Conservation (phyloP, 2,888 invertebrate genomes). For the Chrysotoxum bicinctum region DNA sequence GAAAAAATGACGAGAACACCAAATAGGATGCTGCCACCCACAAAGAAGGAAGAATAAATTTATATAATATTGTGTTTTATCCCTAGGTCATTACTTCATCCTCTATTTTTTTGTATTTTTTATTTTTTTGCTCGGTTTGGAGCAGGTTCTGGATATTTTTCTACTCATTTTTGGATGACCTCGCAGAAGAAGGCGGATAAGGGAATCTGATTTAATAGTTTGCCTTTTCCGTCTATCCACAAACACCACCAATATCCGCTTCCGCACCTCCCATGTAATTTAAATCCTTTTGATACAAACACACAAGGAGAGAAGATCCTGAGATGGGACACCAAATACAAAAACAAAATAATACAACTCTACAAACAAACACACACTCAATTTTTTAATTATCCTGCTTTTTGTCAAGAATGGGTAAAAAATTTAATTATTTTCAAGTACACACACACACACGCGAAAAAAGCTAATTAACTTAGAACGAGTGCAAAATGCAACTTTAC, state of each 20-base stretch:
- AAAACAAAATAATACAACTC: background rate
- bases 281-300: slow-evolving; percentile 48
- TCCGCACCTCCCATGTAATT: slow-evolving; percentile 55
- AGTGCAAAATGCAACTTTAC: slow-evolving; percentile 67
- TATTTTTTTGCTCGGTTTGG: background rate
- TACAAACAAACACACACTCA: slow-evolving; percentile 31
- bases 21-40: background rate
- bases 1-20: slow-evolving; percentile 47
- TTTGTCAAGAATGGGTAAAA: slow-evolving; percentile 61
- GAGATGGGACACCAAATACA: background rate
- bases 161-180: slow-evolving; percentile 27
- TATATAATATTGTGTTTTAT: slow-evolving; percentile 55
- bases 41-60: slow-evolving; percentile 5
- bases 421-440: slow-evolving; percentile 67
- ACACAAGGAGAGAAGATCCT: background rate
- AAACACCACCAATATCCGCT: slow-evolving; percentile 61
- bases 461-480: slow-evolving; percentile 72
- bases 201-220: slow-evolving; percentile 66
- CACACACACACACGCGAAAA: slow-evolving; percentile 38
- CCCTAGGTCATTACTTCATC: slow-evolving; percentile 55
- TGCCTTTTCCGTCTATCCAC: slow-evolving; percentile 42
- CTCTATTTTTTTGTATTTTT: background rate
- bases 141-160: slow-evolving; percentile 30
- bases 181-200: slow-evolving; percentile 23
- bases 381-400: slow-evolving; percentile 68